These are phyloP conservation scores for Zaprionus vittiger DNA, from an alignment of 1,140 invertebrate species.

Conservation along the genomic window DNA sequence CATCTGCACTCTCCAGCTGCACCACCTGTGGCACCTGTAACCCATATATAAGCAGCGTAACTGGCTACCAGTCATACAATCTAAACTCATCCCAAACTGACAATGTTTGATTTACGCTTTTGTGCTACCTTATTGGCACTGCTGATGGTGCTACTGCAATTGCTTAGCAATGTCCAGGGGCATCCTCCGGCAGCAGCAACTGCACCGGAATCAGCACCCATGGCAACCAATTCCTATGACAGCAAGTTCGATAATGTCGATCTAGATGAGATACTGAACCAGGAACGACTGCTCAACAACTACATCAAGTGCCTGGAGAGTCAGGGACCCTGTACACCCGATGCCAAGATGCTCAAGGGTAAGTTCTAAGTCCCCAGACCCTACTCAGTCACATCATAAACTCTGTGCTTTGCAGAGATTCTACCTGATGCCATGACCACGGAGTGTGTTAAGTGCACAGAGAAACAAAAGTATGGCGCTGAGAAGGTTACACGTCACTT, in stretches of 20 bases:
- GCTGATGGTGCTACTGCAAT: background rate
- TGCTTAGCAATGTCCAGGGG: background rate
- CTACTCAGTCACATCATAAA: too few species aligned
- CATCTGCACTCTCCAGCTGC: slow-evolving; percentile 28
- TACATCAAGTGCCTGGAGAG: slow-evolving; percentile 89
- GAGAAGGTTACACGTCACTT: slow-evolving; percentile 85
- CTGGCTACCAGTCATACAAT: slow-evolving; percentile 13
- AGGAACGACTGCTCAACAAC: slow-evolving; percentile 87
- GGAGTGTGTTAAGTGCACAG: slow-evolving; percentile 87
- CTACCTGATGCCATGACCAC: slow-evolving; percentile 88
- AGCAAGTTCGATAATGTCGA: slow-evolving; percentile 90
- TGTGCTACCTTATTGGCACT: background rate
- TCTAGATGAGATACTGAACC: slow-evolving; percentile 88
- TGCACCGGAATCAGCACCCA: slow-evolving; percentile 37
- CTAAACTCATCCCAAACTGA: background rate
- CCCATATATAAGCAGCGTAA: slow-evolving; percentile 57
- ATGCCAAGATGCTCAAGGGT: slow-evolving; percentile 88
- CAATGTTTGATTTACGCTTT: slow-evolving; percentile 17
- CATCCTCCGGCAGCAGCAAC: slow-evolving; percentile 65
- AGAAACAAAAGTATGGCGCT: slow-evolving; percentile 86
- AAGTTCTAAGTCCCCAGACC: background rate
- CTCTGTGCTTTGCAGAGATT: slow-evolving; percentile 84
- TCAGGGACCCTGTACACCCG: slow-evolving; percentile 88
- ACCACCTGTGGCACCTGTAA: background rate
- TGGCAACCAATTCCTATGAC: slow-evolving; percentile 86